phyloP scores from a whole-genome alignment of 1,140 invertebrate species.

The Cydia splendana region DNA sequence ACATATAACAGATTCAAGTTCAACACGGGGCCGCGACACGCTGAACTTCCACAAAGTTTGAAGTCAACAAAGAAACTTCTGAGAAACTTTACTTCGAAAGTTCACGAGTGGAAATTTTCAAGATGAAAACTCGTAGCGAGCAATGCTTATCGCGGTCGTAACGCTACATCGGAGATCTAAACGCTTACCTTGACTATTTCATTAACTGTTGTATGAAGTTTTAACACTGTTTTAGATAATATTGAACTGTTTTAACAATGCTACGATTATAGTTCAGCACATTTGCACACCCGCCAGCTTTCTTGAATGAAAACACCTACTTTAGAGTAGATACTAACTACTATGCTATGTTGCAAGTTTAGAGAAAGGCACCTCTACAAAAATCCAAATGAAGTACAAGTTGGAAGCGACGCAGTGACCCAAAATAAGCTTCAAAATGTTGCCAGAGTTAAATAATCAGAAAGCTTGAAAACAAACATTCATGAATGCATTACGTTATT shows the following conservation, averaged over 20 bases:
- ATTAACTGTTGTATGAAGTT: slow-evolving; percentile 65
- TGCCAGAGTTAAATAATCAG: slow-evolving; percentile 63
- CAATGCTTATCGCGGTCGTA: slow-evolving; percentile 60
- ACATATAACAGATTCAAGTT: slow-evolving; percentile 52
- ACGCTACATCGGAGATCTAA: slow-evolving; percentile 51
- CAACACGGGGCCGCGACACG: slow-evolving; percentile 44
- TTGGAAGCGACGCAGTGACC: slow-evolving; percentile 79
- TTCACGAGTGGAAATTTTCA: slow-evolving; percentile 79
- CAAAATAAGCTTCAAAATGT: slow-evolving; percentile 79
- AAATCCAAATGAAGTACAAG: slow-evolving; percentile 77
- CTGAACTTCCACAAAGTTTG: slow-evolving; percentile 59
- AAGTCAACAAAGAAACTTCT: slow-evolving; percentile 68
- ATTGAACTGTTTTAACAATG: slow-evolving; percentile 29
- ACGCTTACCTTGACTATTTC: slow-evolving; percentile 76
- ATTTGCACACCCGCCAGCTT: slow-evolving; percentile 79
- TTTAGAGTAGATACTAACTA: slow-evolving; percentile 34
- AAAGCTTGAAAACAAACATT: slow-evolving; percentile 60
- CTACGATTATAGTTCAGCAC: slow-evolving; percentile 44
- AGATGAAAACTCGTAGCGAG: slow-evolving; percentile 76
- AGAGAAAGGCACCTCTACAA: slow-evolving; percentile 78
- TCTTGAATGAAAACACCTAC: slow-evolving; percentile 77
- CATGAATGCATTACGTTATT: slow-evolving; percentile 12
- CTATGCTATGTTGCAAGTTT: slow-evolving; percentile 78
- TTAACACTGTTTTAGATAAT: slow-evolving; percentile 52
- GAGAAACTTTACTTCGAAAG: slow-evolving; percentile 73